Base-by-base conservation (phyloP, 2,888 invertebrate species). In the Dyspetes luteomarginatus region DNA sequence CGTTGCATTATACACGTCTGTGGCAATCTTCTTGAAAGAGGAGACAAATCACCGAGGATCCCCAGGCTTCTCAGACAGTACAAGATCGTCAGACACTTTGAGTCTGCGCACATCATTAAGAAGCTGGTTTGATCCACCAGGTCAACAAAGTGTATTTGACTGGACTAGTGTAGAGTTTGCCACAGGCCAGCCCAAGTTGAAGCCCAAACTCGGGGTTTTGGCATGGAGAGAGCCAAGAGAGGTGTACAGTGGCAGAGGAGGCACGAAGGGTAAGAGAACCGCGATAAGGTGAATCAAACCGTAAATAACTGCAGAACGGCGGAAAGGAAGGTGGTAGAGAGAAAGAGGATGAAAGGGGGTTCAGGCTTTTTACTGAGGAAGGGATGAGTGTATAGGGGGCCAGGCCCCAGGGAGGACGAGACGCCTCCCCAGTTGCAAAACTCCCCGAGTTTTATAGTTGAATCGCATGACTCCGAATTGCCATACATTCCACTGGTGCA, bases 271-370 rank as follows among this genome's bases (percentile, higher is more conserved):
- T 26, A 48, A 74, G 86, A 85, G 87, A 86, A 82, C 82, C 84
- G 85, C 91, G 91, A 91, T 92, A 91, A 91, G 91, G 91, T 89
- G 91, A 91, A 90, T 91, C 91, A 91, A 91, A 91, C 88, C 91
- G 91, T 91, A 91, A 91, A 91, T 91, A 91, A 91, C 91, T 89
- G 90, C 88, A 87, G 89, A 90, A 90, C 85, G 88, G 89, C 87
- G 88, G 90, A 90, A 90, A 89, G 89, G 88, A 86, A 87, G 82
- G 84, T 58, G 78, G 69, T 69, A 26, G 77, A 56, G 64, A 56
- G 74, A 5, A 36, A 67, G 78, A 76, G 81, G 78, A 78, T 85
- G 76, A 86, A 85, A 67, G 50, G 71, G 75, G 73, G 69, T 74
- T 64, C n/a, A 45, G 56, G n/a, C 28, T n/a, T n/a, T n/a, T n/a